Evolutionary conservation across 2,888 invertebrate species (phyloP), one percentile per base, ranked within the genome.

Genomic region (Drosophila ochracea): DNA sequence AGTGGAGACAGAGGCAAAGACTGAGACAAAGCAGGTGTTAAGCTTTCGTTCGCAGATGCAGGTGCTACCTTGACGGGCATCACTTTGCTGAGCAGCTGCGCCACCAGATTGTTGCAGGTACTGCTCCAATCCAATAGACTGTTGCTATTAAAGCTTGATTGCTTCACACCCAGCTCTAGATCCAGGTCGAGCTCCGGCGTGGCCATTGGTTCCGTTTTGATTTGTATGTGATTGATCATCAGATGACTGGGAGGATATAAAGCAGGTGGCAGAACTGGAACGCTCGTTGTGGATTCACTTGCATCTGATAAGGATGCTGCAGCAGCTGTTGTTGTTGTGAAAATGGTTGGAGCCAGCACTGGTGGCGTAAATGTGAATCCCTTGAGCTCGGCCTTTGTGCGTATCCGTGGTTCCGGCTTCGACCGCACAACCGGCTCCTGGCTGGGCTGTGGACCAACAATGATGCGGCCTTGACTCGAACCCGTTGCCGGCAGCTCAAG

Each of bases 331-430:
- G 77, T 76, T 60, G 76, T 83, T 19, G 78, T 79, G 25, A 77
- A 80, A 3, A 73, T 84, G 0, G 76, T 64, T 0, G 72, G 21
- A 1, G 68, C 82, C 28, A 80, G 37, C 4, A 78, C 80, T 2
- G 91, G 90, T 31, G 91, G 84, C 39, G 88, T 84, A 69, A 91
- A 91, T 53, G 86, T 92, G 83, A 93, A 93, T 59, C 94, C 95
- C 93, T 97, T 98, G 49, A 97, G 93, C 93, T 97, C 97, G 3
- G 97, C 97, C 94, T 97, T 97, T 5, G 97, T 98, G 79, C 97
- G 94, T 89, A 97, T 97, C 90, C 97, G 76, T 10, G 77, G 80
- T 31, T 91, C 87, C 47, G 64, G n/a, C 53, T 92, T 91, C 19
- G 82, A 64, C 5, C 80, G 53, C 35, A 67, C 25, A 54, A 55